A percentile compares a stretch with the other conserved stretches of the same genome.
phyloP scores from a whole-genome alignment of 2,113 vertebrate genomes.

The Heterotilapia buettikoferi region DNA sequence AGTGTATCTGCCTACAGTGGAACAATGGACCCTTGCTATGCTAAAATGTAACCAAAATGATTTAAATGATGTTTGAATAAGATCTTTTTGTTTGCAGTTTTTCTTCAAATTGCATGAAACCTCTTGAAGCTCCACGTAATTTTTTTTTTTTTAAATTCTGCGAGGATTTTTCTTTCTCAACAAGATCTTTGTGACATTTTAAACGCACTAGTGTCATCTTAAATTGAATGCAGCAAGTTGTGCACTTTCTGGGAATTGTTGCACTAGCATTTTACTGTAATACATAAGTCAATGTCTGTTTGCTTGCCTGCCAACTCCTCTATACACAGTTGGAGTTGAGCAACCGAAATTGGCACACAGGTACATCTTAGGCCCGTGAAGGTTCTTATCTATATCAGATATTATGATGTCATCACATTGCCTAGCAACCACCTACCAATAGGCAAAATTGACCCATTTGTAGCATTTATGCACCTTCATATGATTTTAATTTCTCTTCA shows the following conservation, averaged over 20 bases:
- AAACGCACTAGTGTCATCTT: not conserved
- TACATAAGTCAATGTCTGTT: not conserved
- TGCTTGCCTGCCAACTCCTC: not conserved
- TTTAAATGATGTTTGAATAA: constrained; percentile 51
- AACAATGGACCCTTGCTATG: constrained; percentile 44
- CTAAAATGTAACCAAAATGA: constrained; percentile 53
- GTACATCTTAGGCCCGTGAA: not conserved
- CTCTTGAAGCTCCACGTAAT: not conserved
- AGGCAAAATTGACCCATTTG: not conserved
- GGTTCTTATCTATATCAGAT: not conserved
- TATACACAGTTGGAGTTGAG: not conserved
- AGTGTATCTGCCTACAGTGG: constrained; percentile 14
- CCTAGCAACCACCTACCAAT: not conserved
- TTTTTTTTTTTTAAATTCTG: not conserved
- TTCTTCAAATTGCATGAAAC: constrained; percentile 38
- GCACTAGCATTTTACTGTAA: not conserved
- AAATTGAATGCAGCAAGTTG: not conserved
- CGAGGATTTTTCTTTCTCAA: not conserved
- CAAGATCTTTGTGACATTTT: not conserved
- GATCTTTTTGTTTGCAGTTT: constrained; percentile 37
- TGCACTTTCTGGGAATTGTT: not conserved
- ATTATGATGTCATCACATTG: not conserved
- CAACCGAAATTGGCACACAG: not conserved
- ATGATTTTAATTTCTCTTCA: not conserved
- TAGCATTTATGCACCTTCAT: not conserved